Evolutionary conservation across 2,113 vertebrate species (phyloP), one percentile per base, ranked within the genome.

Genomic region (Mystacornis crossleyi): DNA sequence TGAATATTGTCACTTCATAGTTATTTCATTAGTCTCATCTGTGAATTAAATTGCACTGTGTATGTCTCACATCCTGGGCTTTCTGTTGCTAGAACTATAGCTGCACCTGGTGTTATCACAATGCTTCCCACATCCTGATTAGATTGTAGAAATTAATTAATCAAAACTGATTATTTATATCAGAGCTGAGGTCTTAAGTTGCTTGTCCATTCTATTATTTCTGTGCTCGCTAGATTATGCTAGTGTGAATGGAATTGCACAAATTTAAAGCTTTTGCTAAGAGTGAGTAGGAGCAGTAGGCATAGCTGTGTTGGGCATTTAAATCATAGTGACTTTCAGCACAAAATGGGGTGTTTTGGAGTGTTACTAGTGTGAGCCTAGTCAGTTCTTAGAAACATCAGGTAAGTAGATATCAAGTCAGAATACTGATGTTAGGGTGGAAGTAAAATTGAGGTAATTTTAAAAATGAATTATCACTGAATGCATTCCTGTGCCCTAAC

Each of bases 181-280:
- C 86, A 57, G 70, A 94, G 53, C 42, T 54, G 81, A 90, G 87
- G 60, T 95, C 85, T 95, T 93, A 54, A 73, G 60, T 79, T 73
- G 53, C 42, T 81, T 73, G 34, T 80, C 66, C 71, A 58, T 96
- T 94, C 58, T 57, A 40, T 96, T 96, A 40, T 90, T 95, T 50
- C 42, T 86, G 70, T 80, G 74, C 55, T 91, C 40, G 40, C 17
- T 85, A 20, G 61, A 40, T 87, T 48, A 90, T 58, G 58, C 47
- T 90, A 50, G 85, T 70, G 50, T 42, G 66, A 91, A 80, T 73
- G 74, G 78, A 79, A 74, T 54, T 70, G 47, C 7, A 14, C 29
- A 58, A 29, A 60, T 33, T 7, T 24, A 53, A 50, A 61, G 18
- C 25, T 84, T 94, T 81, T 81, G 31, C 77, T 50, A 16, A 77